These are phyloP conservation scores for Astur gentilis DNA, from an alignment of 2,113 vertebrate genomes.

Conservation along the genomic window DNA sequence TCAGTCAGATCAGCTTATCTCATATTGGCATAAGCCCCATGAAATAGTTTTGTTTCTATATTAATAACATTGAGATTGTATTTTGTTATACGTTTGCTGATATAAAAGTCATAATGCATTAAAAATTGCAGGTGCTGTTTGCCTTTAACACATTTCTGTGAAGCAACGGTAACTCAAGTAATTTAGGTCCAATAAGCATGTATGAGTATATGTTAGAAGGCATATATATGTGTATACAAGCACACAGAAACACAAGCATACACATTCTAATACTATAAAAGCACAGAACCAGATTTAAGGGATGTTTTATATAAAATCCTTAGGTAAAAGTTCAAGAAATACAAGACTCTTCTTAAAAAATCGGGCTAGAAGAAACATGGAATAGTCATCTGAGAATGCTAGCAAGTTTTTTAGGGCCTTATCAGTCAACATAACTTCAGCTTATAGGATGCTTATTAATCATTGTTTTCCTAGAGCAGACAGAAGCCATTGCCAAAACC, in stretches of 20 bases:
- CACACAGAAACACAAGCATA: neutral
- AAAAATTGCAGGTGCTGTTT: neutral
- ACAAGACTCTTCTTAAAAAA: neutral
- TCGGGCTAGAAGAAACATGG: neutral
- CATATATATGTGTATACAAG: neutral
- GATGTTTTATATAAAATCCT: neutral
- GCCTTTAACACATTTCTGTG: neutral
- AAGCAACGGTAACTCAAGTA: neutral
- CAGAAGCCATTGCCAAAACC: neutral
- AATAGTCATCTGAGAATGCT: neutral
- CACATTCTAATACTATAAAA: neutral
- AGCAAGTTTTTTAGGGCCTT: neutral
- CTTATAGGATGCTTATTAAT: neutral
- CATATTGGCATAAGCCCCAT: neutral
- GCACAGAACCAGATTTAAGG: neutral
- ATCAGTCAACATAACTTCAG: neutral
- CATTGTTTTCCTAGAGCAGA: neutral
- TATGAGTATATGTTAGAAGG: neutral
- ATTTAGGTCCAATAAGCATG: neutral
- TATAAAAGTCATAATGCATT: neutral
- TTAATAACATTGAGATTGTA: neutral
- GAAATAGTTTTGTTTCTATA: neutral
- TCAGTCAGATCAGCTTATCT: neutral
- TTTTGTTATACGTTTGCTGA: neutral
- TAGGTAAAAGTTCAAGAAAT: neutral